Percentiles rank a stretch among this genome's conserved stretches.
Conservation (phyloP, 2,888 invertebrate species). For the Poecilus cupreus region DNA sequence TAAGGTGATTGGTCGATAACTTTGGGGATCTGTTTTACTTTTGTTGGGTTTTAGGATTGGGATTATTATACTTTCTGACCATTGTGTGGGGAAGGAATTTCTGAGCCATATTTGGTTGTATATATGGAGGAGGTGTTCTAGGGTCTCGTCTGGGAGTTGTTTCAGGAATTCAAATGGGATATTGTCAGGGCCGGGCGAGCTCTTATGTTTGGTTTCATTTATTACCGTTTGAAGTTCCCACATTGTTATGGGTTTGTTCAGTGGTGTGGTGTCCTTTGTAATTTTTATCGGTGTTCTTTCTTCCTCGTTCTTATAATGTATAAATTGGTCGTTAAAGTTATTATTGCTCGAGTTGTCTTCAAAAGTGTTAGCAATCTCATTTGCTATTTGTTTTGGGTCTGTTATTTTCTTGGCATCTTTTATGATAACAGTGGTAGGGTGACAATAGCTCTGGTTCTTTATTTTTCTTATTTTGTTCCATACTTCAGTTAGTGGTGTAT, state of each 20-base stretch:
- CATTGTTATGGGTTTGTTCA: neutral
- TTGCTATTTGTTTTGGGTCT: constrained; percentile 2
- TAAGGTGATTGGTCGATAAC: constrained; percentile 14
- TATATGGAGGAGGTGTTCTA: neutral
- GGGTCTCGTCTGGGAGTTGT: neutral
- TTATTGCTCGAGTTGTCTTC: neutral
- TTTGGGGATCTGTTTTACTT: constrained; percentile 1
- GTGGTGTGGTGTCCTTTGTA: neutral
- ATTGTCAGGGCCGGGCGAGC: neutral
- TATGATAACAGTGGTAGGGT: neutral
- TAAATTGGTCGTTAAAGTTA: neutral
- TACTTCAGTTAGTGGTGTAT: neutral
- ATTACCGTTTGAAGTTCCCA: neutral
- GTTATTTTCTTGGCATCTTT: neutral
- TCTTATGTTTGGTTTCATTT: neutral
- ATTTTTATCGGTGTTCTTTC: neutral
- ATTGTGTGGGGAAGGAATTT: neutral
- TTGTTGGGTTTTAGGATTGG: neutral
- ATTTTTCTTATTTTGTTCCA: too few species aligned
- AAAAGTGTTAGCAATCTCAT: neutral
- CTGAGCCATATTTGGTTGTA: neutral
- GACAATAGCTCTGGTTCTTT: neutral
- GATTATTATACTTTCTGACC: neutral
- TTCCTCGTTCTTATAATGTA: neutral
- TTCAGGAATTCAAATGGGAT: constrained; percentile 26